Base-by-base conservation (phyloP, 2,113 vertebrate genomes). In the Thinocorus orbignyianus region DNA sequence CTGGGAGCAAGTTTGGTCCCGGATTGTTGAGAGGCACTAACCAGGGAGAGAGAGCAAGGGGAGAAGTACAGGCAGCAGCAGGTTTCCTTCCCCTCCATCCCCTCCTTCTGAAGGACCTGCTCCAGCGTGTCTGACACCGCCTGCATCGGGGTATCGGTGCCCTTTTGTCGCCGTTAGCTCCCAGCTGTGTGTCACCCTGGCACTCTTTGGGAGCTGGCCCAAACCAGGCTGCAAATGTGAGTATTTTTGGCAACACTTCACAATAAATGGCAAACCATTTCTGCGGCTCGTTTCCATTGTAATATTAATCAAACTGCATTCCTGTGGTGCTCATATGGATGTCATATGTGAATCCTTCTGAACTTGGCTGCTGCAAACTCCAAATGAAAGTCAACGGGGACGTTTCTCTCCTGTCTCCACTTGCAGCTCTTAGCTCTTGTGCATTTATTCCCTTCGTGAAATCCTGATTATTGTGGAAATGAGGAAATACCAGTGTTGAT, bases 271-370 rank as follows among this genome's bases (percentile, higher is more conserved):
- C 39, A 79, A 89, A 79, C 61, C 57, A 24, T 82, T 89, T 74
- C 84, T 95, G 87, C 1, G 0, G 81, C 61, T 92, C 11, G 0
- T 86, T 90, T 61, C 76, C 68, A 88, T 41, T 83, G 86, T 31
- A 72, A 48, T 61, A 92, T 91, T 91, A 92, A 95, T 96, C 91
- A 94, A 81, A 88, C 76, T 33, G 86, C 69, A 79, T 86, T 93
- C 90, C 90, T 95, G 88, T 10, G 70, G 85, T 81, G 88, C 66
- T 91, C 85, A 87, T 93, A 92, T 96, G 95, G 92, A 92, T 93
- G 87, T 91, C 95, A 93, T 46, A 85, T 90, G 96, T 44, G 91
- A 93, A 96, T 74, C 81, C 54, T 54, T 86, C 93, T 78, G 87
- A 94, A 81, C 49, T 74, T 41, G 1, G 52, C 71, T 86, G 66